Evolutionary conservation across 2,888 invertebrate species (phyloP), one percentile per base, ranked within the genome.

Genomic region (Cephus nigrinus): DNA sequence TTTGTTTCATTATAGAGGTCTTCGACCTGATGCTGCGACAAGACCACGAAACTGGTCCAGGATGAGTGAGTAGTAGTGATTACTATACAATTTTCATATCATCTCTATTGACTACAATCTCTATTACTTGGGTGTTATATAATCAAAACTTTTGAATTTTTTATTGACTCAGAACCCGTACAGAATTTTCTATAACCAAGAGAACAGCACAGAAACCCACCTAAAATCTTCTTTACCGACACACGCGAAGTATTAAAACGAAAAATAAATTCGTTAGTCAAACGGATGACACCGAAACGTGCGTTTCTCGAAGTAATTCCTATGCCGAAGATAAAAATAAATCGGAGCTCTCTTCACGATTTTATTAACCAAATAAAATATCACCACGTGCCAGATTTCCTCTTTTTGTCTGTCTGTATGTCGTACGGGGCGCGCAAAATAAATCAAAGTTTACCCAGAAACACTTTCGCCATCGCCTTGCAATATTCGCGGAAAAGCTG

Each of bases 41-140:
- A 75, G 23, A 33, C 12, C 30, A 75, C 23, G 31, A 12, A 69
- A 40, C 23, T 73, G 68, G 76, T 77, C 30, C 72, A 68, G 55
- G 72, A 68, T 23, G 55, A 55, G 23, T 9, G 23, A 23, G 23
- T 55, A 55, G 2, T 23, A 55, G 23, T 23, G 55, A 55, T 55
- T 55, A 55, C 55, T 15, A 23, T 55, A 40, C 15, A 15, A 23
- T 55, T 55, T 55, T 23, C 5, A 55, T 55, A 55, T 23, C 23
- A 55, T 55, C 55, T 55, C 55, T 2, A 55, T 55, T 55, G 55
- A 9, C 55, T 23, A 55, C 2, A 9, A 55, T 23, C 55, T 55
- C 23, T 23, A 55, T 23, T 55, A 23, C 9, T 55, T 55, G 23
- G 23, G 2, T 55, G 15, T 40, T 36, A 36, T 36, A 36, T 12